Percentiles rank a stretch among this genome's conserved stretches.
Conservation (phyloP, 2,888 invertebrate species). For the Gari tellinella region DNA sequence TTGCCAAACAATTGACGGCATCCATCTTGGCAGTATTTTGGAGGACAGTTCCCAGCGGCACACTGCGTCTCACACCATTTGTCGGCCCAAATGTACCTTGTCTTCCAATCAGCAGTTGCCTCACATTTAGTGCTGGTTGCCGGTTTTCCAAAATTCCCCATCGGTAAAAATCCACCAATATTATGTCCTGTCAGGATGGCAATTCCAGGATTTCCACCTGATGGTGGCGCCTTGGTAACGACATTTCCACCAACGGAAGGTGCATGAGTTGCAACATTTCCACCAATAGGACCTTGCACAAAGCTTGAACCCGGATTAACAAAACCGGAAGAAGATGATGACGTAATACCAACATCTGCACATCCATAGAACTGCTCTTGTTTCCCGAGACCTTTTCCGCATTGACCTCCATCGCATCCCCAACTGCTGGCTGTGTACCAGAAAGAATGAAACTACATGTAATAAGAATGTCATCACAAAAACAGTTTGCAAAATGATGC, state of each 20-base stretch:
- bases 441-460: too few species aligned
- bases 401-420: slow-evolving; percentile 62
- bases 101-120: slow-evolving; percentile 36
- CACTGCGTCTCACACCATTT: slow-evolving; percentile 60
- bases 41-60: slow-evolving; percentile 54
- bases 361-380: slow-evolving; percentile 64
- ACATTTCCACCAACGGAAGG: too few species aligned
- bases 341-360: slow-evolving; percentile 47
- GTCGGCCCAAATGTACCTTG: slow-evolving; percentile 41
- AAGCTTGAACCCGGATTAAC: too few species aligned
- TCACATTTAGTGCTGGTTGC: slow-evolving; percentile 26
- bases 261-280: too few species aligned
- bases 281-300: too few species aligned
- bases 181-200: neutral
- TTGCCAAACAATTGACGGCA: slow-evolving; percentile 25
- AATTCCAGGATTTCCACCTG: neutral
- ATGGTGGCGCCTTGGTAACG: neutral
- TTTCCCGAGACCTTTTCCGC: slow-evolving; percentile 67
- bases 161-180: slow-evolving; percentile 27
- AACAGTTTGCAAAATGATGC: too few species aligned
- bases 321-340: slow-evolving; percentile 16
- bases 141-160: neutral
- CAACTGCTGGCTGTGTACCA: slow-evolving; percentile 54
- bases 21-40: slow-evolving; percentile 44
- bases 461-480: too few species aligned